phyloP scores from a whole-genome alignment of 2,888 invertebrate genomes.

The Tolmerus cingulatus region DNA sequence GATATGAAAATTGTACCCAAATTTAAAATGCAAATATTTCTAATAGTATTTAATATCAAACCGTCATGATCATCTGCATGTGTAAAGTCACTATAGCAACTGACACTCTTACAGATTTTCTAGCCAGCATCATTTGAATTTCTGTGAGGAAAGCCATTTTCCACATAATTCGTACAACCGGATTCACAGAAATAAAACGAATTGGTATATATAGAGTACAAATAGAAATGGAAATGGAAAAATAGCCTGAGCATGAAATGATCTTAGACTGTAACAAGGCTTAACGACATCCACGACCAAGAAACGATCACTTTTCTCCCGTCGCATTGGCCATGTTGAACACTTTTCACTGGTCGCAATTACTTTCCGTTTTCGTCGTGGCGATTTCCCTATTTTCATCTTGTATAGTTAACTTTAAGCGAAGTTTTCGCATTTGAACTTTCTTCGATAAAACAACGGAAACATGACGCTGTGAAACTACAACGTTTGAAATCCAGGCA shows the following conservation, averaged over 20 bases:
- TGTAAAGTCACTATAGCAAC: not conserved
- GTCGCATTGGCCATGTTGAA: not conserved
- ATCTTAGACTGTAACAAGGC: constrained; percentile 6
- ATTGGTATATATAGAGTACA: not conserved
- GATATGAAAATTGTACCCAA: not conserved
- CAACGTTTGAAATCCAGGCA: not conserved
- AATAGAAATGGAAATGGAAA: constrained; percentile 15
- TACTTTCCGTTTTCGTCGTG: not conserved
- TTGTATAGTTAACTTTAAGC: not conserved
- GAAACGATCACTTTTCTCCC: not conserved
- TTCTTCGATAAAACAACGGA: constrained; percentile 8
- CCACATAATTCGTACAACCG: not conserved
- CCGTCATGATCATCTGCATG: not conserved
- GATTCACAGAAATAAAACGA: not conserved
- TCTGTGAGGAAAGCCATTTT: not conserved
- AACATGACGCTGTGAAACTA: not conserved
- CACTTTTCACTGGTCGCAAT: not conserved
- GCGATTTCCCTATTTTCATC: constrained; percentile 13
- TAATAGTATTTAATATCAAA: not conserved
- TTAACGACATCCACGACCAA: not conserved
- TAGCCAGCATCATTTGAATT: not conserved
- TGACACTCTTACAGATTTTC: not conserved
- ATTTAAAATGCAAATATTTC: not conserved
- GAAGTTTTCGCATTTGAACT: not conserved
- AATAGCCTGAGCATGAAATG: not conserved